Evolutionary conservation across 2,888 invertebrate species (phyloP), one percentile per base, ranked within the genome.

Genomic region (Drosophila basisetae): DNA sequence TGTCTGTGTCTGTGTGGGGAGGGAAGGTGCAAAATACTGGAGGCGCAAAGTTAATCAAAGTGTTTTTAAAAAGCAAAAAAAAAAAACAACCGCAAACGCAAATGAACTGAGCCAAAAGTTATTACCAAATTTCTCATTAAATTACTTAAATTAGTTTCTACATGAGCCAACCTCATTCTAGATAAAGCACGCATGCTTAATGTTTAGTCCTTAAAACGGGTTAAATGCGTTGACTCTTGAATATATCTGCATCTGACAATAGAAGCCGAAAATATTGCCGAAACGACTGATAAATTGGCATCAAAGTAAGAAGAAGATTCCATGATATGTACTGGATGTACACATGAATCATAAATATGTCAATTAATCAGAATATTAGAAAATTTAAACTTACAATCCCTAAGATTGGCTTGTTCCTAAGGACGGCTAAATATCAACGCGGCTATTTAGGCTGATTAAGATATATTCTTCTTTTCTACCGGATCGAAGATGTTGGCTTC

Each of bases 41-140:
- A 22, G 31, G 65, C 33, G 35, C 22, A 39, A 52, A 65, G 68
- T 79, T 77, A 77, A 77, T 77, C 76, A 78, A 77, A 77, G 54
- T 74, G 62, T 77, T 61, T 69, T 62, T 39, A 61, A 62, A 72
- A 2, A 55, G n/a, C n/a, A 18, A n/a, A 5, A 18, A 6, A 1
- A 2, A 18, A 31, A 61, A 66, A 30, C 41, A 70, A 66, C 53
- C 66, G 43, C 74, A 62, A 66, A 66, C 66, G 76, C 75, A 65
- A 74, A 79, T 79, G 56, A 69, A 28, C 64, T 49, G 35, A 55
- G 39, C 43, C 65, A 39, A 59, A 37, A 30, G 53, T 31, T 39
- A 59, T 54, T 69, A 39, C 43, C 13, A 39, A 52, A 68, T 68
- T 33, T 68, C 37, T 16, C 39, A 53, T 58, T 53, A 43, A 25